Base-by-base conservation (phyloP, 2,888 invertebrate genomes). In the Furcula furcula region DNA sequence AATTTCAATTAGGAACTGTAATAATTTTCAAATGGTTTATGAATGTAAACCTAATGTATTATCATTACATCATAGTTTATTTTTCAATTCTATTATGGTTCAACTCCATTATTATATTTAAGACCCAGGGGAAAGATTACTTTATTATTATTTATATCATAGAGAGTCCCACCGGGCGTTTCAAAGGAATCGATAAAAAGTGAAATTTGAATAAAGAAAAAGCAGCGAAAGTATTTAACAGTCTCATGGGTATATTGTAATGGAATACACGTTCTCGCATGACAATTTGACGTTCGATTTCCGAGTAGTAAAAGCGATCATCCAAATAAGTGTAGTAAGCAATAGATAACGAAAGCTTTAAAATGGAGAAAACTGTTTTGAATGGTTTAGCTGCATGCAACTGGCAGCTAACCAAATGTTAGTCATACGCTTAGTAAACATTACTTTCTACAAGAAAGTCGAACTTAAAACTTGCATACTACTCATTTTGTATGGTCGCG, bases 201-300 rank as follows among this genome's bases (percentile, higher is more conserved):
- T 86, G 86, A 85, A 86, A 87, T 78, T 80, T 64, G 64, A 68
- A 63, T 70, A 70, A 66, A 78, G 75, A 76, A 83, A 78, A 73
- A 72, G 75, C 53, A 85, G 87, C 77, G 87, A 87, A 87, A 87
- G 87, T 87, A 69, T 45, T 67, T 44, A 62, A 61, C 48, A 66
- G 71, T 70, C 76, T 70, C 78, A 64, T 46, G 60, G 54, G 72
- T 62, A 67, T 58, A 80, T 83, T 83, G 76, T 80, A 29, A 84
- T 83, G 76, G 60, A 49, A 46, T 60, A 63, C 86, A 83, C 86
- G 85, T 82, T 73, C 67, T 63, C 55, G 56, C 63, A 64, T 58
- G 69, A 69, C 74, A 3, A 75, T 65, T 70, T 53, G 47, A 66
- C 65, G 47, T 55, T 65, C 48, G 53, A 70, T 73, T 74, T 71